Evolutionary conservation across 2,113 vertebrate genomes (phyloP), one percentile per base, ranked within the genome.

Genomic region (Rousettus leschenaultii): DNA sequence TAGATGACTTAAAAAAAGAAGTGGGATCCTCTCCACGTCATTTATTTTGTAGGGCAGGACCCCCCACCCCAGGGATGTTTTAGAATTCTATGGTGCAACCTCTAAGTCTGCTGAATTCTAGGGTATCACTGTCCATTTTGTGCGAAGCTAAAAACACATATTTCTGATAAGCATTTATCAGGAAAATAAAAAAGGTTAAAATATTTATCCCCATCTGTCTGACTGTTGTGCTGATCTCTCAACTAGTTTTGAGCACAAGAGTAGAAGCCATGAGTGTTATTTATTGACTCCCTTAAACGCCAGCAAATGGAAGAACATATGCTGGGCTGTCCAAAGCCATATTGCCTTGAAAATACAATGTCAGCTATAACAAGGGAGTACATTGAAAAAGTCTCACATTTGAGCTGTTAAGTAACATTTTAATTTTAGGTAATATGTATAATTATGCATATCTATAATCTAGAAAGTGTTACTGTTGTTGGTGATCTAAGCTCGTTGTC

Each of bases 121-220:
- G 1, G 10, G 9, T 53, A n/a, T 0, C 4, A 33, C 4, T 40
- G 11, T 53, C 24, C 40, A 73, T 68, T 94, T 80, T 88, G 4
- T n/a, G 22, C 35, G 66, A 16, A 85, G 26, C 11, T 71, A 61
- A 90, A 77, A 30, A 75, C 24, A 63, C 6, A 88, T 74, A 70
- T 92, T 84, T 91, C 38, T 66, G 24, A 43, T 53, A 43, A 97
- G 7, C 68, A 83, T 68, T 93, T 94, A 88, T 93, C 70, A 94
- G 45, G 40, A 55, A 40, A 93, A 74, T n/a, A n/a, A 13, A 70
- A 63, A 95, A 94, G 65, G 9, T 70, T 24, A 78, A 82, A 80
- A 90, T 66, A 91, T 57, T 85, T 86, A 80, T 75, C 73, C 95
- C 35, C 51, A 79, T 83, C 84, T 94, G 24, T 40, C 45, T 45